Evolutionary conservation across 37 sponge, comb jelly and placozoan genomes (phyloP), one percentile per base, ranked within the genome.

Genomic region (Hexactinellida sp.): DNA sequence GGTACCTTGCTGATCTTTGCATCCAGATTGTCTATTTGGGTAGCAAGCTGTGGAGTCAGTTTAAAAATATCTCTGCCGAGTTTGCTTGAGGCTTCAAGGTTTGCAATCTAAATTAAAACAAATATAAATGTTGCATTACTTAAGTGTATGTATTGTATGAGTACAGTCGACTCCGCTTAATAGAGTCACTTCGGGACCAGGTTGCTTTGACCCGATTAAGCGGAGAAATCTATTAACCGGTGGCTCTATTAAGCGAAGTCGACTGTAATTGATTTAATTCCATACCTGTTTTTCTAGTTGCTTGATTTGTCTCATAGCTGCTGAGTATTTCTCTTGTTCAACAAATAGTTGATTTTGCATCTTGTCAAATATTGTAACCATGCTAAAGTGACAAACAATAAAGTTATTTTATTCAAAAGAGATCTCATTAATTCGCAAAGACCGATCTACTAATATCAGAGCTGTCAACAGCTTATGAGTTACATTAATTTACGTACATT

Each of bases 261-360:
- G 3, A n/a, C 76, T n/a, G 13, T 32, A n/a, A 7, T 25, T 21
- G 3, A 63, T 7, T 7, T 63, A 63, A 21, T n/a, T 63, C 21
- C 76, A 21, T 7, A 63, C 76, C 76, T 63, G 76, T 63, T 63
- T 63, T n/a, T 63, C 76, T n/a, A 63, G 76, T n/a, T 63, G 76
- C 13, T n/a, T 63, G 5, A 63, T n/a, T n/a, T 63, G 76, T n/a
- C 76, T 63, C 76, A 63, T 63, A n/a, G 76, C 76, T 21, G 76
- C 76, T 3, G 76, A 63, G 30, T 63, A 63, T n/a, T 63, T 63
- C 76, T 63, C 76, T 63, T 63, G 76, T n/a, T 63, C 76, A 63
- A 63, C 34, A n/a, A 25, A 63, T 10, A 63, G 34, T 63, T 63
- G 76, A n/a, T 28, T 63, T 23, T 63, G 76, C 76, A 63, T 63